Evolutionary conservation across 2,113 vertebrate species (phyloP), one percentile per base, ranked within the genome.

Genomic region (Chloroceryle aenea): DNA sequence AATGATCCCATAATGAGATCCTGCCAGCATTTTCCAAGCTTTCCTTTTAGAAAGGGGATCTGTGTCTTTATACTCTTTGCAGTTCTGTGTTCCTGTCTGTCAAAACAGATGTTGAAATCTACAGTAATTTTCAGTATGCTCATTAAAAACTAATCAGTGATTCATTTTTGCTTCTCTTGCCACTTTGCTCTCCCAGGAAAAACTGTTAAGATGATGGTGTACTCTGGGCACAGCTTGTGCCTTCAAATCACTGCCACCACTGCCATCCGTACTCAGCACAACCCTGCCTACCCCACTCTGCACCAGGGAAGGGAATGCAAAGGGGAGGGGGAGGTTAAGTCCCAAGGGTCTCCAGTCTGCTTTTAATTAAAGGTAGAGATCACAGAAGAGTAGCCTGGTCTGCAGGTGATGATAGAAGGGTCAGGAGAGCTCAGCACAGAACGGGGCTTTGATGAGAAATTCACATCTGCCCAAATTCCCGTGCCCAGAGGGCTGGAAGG

Each of bases 171-270:
- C 32, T 90, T 95, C 83, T 32, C 13, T 61, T 42, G n/a, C 50
- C 67, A 64, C 9, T 4, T 42, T 80, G 11, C 9, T 42, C 4
- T 89, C 42, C 22, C 52, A 58, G 68, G 27, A 26, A 15, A 71
- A 53, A 6, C 9, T 3, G 0, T 14, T 26, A 50, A 48, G 0
- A 0, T 19, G 50, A 78, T 2, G 2, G 10, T 7, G 12, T 64
- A 21, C 8, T 4, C 73, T 34, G 50, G 58, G 42, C 59, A 36
- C 26, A 74, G 71, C 6, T 40, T 30, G 6, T 68, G 62, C 55
- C 95, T n/a, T 13, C 52, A 38, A 7, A 2, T 19, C 48, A 9
- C 62, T 75, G 76, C 45, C 50, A 26, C 12, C 12, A 3, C 45
- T 40, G 16, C 40, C 47, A 62, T 62, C 67, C 22, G 0, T 8